Percentiles rank a stretch among this genome's conserved stretches.
phyloP scores from a whole-genome alignment of 2,113 vertebrate genomes.

The Psephotus haematonotus region DNA sequence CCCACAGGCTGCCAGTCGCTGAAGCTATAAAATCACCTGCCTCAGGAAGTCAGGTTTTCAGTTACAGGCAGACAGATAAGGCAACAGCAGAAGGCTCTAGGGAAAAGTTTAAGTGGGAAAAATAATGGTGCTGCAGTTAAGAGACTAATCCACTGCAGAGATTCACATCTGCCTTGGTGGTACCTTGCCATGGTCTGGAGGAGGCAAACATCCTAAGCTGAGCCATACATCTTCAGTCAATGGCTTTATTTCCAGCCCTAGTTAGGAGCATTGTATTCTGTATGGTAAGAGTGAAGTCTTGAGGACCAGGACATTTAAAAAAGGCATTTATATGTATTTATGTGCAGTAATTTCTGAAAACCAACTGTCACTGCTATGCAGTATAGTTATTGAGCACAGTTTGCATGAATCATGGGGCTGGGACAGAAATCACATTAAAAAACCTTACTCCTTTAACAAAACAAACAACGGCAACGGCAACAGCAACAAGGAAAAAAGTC shows the following conservation, averaged over 20 bases:
- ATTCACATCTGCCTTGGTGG: neutral
- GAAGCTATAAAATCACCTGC: neutral
- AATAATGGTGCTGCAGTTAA: neutral
- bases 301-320: neutral
- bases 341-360: neutral
- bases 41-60: neutral
- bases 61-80: neutral
- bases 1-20: neutral
- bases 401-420: neutral
- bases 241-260: neutral
- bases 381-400: fast-evolving
- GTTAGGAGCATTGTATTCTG: neutral
- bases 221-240: neutral
- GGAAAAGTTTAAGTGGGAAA: neutral
- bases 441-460: neutral
- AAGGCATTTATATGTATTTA: neutral
- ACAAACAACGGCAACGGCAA: neutral
- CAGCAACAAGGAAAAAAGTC: neutral
- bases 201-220: neutral
- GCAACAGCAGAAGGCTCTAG: neutral
- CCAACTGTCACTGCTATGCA: neutral
- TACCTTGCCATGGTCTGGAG: neutral
- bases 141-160: neutral
- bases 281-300: neutral
- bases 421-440: neutral